phyloP scores from a whole-genome alignment of 2,113 vertebrate species.

The Rynchops niger region DNA sequence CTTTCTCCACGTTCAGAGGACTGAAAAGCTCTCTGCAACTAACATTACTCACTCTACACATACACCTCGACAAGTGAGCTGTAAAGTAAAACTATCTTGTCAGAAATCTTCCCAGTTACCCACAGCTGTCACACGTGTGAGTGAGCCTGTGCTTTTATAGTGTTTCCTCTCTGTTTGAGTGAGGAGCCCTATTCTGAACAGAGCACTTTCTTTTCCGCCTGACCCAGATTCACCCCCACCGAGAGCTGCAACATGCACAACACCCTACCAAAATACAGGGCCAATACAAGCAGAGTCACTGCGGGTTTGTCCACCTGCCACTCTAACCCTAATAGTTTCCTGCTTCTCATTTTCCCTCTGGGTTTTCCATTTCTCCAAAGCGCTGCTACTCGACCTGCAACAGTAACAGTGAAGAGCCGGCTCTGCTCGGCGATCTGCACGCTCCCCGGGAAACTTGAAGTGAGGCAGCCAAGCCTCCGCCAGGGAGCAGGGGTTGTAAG shows the following conservation, averaged over 20 bases:
- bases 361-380: not conserved
- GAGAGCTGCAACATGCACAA: not conserved
- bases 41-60: not conserved
- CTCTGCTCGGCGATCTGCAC: not conserved
- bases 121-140: not conserved
- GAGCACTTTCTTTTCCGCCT: not conserved
- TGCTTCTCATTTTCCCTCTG: not conserved
- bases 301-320: not conserved
- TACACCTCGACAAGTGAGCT: not conserved
- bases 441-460: not conserved
- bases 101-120: not conserved
- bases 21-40: not conserved
- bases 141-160: not conserved
- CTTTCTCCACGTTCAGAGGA: not conserved
- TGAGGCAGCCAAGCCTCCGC: not conserved
- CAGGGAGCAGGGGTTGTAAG: not conserved
- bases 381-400: rapidly evolving
- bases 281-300: not conserved
- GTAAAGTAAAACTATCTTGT: not conserved
- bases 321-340: not conserved
- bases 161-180: not conserved
- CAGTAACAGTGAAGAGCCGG: not conserved
- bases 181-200: not conserved
- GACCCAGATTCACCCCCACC: not conserved
- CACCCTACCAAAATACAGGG: not conserved